These are phyloP conservation scores for Drosophila obscura DNA, from an alignment of 1,140 invertebrate species.

Conservation along the genomic window DNA sequence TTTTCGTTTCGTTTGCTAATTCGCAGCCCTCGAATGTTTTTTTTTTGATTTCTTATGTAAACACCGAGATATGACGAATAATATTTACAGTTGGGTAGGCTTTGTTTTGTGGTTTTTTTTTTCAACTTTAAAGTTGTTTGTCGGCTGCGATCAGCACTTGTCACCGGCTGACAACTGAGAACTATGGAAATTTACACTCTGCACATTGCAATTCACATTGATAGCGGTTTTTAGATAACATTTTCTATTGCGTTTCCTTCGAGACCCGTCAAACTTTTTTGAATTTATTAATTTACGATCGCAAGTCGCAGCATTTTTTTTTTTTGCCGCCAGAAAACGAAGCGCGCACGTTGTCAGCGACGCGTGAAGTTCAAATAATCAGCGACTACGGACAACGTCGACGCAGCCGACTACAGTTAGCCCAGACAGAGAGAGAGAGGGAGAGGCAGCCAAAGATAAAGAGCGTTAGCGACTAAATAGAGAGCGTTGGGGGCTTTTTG, in stretches of 20 bases:
- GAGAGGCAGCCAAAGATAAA: background rate
- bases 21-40: too few species aligned
- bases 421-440: background rate
- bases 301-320: constrained; percentile 7
- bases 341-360: constrained; percentile 10
- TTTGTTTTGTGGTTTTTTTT: background rate
- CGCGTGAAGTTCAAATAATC: constrained; percentile 36
- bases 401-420: background rate
- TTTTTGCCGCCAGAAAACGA: too few species aligned
- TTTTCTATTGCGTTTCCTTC: background rate
- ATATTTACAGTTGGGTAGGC: background rate
- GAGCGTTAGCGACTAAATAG: background rate
- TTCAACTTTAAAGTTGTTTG: background rate
- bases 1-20: too few species aligned
- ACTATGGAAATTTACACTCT: too few species aligned
- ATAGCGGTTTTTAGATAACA: constrained; percentile 4
- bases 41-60: constrained; percentile 2
- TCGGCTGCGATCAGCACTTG: too few species aligned
- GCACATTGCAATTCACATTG: constrained; percentile 1
- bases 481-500: background rate
- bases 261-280: background rate
- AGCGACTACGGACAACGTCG: constrained; percentile 11
- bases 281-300: constrained; percentile 8
- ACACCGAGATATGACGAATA: background rate
- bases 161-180: too few species aligned